Evolutionary conservation across 2,888 invertebrate genomes (phyloP), one percentile per base, ranked within the genome.

Genomic region (Lepidocyrtinus sp.): DNA sequence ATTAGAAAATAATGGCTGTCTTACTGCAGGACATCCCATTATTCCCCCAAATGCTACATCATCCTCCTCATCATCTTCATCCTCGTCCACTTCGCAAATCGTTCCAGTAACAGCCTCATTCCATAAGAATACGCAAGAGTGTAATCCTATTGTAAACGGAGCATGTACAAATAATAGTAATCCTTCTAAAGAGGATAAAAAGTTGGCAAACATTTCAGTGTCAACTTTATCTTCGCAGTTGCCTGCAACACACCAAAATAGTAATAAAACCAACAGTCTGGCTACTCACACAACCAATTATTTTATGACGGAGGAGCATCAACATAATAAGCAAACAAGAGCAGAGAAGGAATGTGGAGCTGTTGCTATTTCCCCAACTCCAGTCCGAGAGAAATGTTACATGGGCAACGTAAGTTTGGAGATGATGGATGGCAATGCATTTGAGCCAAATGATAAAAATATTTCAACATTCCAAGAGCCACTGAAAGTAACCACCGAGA

Each of bases 191-290:
- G 59, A 59, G 59, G 21, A 59, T 59, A 21, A 59, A 59, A 62
- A 78, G 78, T 73, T 73, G 78, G 65, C 71, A 73, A 69, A 74
- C 67, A 64, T 67, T 61, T 74, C 79, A 69, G 61, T n/a, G 55
- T 62, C 72, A 45, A 24, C 50, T 59, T 59, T 59, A 70, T 70
- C 76, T 71, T 36, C 50, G 27, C 64, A 76, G 36, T 76, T 68
- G 59, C 70, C 64, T 65, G 76, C 9, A 71, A 76, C 71, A 59
- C 21, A 46, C 70, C 59, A 71, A 27, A 59, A 22, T 22, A 19
- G 2, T 59, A 59, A 21, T 59, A 59, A 59, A 59, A 59, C 59
- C 22, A 21, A 21, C 22, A 21, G 15, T 59, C 22, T 21, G 59
- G 59, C 19, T 59, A 3, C 59, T 3, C 19, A 21, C 2, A 2